Percentiles rank a stretch among this genome's conserved stretches.
phyloP scores from a whole-genome alignment of 2,113 vertebrate species.

The Boulengeromyrus knoepffleri region DNA sequence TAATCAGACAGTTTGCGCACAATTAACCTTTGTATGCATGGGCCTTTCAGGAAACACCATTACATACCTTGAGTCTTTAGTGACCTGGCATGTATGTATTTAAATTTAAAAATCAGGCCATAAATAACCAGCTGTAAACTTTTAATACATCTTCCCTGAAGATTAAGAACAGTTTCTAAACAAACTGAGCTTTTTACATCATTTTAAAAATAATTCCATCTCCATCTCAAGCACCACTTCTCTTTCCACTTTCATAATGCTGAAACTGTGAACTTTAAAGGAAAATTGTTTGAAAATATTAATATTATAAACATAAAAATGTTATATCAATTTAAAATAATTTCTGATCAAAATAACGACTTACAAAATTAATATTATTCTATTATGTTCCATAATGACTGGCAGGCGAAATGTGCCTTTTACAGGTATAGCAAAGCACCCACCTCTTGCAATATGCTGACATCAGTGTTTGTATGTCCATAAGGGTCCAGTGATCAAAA shows the following conservation, averaged over 20 bases:
- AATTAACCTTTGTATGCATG: neutral
- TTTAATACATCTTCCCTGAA: no score
- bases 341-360: neutral
- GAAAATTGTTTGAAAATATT: neutral
- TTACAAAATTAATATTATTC: neutral
- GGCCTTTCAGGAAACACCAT: neutral
- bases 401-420: neutral
- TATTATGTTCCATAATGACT: neutral
- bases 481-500: neutral
- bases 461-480: neutral
- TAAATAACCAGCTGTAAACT: neutral
- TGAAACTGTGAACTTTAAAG: neutral
- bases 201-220: neutral
- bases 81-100: neutral
- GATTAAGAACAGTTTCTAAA: neutral
- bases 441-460: no score
- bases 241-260: neutral
- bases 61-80: neutral
- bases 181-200: neutral
- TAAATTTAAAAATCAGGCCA: neutral
- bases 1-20: neutral
- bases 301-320: neutral
- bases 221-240: neutral
- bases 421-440: neutral
- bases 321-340: neutral